phyloP scores from a whole-genome alignment of 1,140 invertebrate genomes.

The Metaphire vulgaris region DNA sequence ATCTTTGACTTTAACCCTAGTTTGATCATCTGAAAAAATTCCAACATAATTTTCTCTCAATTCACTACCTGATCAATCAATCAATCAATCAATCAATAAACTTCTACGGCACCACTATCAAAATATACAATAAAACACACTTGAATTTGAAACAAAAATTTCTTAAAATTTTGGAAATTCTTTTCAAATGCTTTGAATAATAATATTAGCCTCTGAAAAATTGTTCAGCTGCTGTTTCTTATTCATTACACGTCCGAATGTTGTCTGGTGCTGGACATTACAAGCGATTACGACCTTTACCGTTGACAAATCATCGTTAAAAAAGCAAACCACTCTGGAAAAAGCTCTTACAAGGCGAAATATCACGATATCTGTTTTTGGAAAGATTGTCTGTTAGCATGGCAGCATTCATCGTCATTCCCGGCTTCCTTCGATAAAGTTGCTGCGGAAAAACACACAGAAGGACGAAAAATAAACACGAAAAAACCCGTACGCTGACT shows the following conservation, averaged over 20 bases:
- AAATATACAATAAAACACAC: neutral
- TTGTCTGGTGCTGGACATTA: too few species aligned
- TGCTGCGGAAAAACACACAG: conserved; percentile 52
- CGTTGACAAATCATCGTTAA: too few species aligned
- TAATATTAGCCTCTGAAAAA: neutral
- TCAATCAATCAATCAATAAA: too few species aligned
- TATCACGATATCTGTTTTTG: conserved; percentile 95
- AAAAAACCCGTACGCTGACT: neutral
- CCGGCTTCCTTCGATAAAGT: conserved; percentile 82
- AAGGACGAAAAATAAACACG: neutral
- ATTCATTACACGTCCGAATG: neutral
- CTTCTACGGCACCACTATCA: too few species aligned
- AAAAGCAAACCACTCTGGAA: too few species aligned
- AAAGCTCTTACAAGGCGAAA: conserved; percentile 95
- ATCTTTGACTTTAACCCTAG: conserved; percentile 71
- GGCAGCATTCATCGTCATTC: conserved; percentile 73
- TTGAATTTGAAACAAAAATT: neutral
- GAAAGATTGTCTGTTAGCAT: conserved; percentile 71
- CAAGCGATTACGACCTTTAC: too few species aligned
- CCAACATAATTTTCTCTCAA: conserved; percentile 11
- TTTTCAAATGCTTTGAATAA: neutral
- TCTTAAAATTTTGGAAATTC: neutral
- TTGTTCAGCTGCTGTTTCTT: neutral
- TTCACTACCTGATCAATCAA: neutral
- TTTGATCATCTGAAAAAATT: conserved; percentile 74